Evolutionary conservation across 2,113 vertebrate species (phyloP), one percentile per base, ranked within the genome.

Genomic region (Peromyscus californicus): DNA sequence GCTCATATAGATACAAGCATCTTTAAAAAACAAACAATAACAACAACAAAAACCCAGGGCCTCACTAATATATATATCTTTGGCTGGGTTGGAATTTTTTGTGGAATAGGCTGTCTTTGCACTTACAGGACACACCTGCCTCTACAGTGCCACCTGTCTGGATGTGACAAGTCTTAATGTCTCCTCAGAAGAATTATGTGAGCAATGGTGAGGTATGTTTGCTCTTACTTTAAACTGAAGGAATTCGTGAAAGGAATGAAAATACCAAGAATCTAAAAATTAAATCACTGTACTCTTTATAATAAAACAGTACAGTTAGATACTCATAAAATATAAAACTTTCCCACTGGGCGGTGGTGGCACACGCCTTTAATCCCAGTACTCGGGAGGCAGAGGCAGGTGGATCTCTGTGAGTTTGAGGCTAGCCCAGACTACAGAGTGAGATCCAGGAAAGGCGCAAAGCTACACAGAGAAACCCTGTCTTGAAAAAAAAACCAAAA

Each of bases 191-290:
- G 45, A 96, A 86, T 54, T 45, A 51, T 57, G 3, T 87, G 21
- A 54, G 88, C 67, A 86, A 74, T 48, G 76, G 82, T 78, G 33
- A 69, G 1, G 59, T 96, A 89, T 93, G 89, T 89, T 85, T 54
- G 79, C 61, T 96, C 42, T 89, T 76, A 63, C 26, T 78, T 94
- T 85, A 93, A 86, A 45, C 31, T 91, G 33, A 93, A 94, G 48
- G 67, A 85, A 90, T 90, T 82, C 85, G 92, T 76, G 21, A 89
- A 95, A 89, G 80, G 45, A 96, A 96, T 31, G 45, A 92, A 97
- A 72, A 45, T 93, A 75, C 3, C 22, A 96, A 97, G 31, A 93
- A 92, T 76, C 22, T 6, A 84, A 96, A 88, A 91, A 54, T 88
- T 79, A 89, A 91, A 83, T 76, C 31, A 82, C 33, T 17, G 91